phyloP scores from a whole-genome alignment of 2,113 vertebrate species.

The Arenaria interpres region DNA sequence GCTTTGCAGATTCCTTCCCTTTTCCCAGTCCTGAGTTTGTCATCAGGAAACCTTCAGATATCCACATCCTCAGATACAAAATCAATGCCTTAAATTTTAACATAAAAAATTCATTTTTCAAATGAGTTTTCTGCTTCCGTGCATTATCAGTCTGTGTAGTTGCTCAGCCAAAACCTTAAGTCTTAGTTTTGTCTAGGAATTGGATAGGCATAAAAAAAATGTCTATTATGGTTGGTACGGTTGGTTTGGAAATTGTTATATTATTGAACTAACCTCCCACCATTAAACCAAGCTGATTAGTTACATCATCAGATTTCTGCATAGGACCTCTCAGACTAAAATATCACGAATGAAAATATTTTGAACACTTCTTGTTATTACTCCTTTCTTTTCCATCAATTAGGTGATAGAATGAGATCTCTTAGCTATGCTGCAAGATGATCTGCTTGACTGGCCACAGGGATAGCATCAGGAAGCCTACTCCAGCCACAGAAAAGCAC shows the following conservation, averaged over 20 bases:
- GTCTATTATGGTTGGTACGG: not conserved
- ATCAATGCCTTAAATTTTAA: not conserved
- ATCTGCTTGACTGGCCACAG: not conserved
- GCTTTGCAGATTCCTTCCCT: not conserved
- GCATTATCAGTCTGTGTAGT: not conserved
- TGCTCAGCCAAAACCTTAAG: not conserved
- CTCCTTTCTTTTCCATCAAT: not conserved
- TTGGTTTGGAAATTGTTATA: not conserved
- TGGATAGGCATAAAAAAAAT: not conserved
- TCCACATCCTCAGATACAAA: not conserved
- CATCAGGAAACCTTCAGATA: not conserved
- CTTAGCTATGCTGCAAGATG: not conserved
- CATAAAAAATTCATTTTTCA: not conserved
- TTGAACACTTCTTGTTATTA: not conserved
- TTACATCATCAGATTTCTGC: not conserved
- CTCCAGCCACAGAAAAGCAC: not conserved
- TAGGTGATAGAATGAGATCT: not conserved
- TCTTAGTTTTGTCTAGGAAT: not conserved
- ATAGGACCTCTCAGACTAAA: not conserved
- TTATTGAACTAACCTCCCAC: not conserved
- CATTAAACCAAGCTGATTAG: not conserved
- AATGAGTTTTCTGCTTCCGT: not conserved
- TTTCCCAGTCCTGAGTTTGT: not conserved
- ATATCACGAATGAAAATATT: not conserved
- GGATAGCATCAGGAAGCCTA: not conserved